phyloP scores from a whole-genome alignment of 2,797 vertebrate species.

The Balearica regulorum region DNA sequence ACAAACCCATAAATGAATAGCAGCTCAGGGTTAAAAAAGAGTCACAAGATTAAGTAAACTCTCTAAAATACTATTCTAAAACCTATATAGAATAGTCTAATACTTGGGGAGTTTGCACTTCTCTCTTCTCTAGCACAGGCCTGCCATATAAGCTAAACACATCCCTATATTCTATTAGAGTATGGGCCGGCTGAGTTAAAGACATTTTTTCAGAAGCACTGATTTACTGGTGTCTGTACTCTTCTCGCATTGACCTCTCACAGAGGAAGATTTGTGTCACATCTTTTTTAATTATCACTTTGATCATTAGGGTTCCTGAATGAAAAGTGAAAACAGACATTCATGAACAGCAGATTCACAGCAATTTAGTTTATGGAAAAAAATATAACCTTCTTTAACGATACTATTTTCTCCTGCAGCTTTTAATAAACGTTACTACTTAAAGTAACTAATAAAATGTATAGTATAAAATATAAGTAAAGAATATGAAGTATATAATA shows the following conservation, averaged over 20 bases:
- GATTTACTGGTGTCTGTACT: neutral
- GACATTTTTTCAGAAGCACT: neutral
- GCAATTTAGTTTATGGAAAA: neutral
- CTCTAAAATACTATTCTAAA: neutral
- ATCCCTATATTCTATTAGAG: neutral
- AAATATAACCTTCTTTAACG: fast-evolving
- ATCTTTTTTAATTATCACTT: neutral
- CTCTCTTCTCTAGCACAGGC: neutral
- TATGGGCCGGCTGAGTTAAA: neutral
- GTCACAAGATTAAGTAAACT: neutral
- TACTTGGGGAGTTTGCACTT: neutral
- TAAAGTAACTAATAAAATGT: neutral
- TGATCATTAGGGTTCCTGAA: neutral
- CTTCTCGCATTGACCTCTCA: neutral
- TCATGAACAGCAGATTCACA: neutral
- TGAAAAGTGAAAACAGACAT: neutral
- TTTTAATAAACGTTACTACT: neutral
- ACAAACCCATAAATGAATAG: neutral
- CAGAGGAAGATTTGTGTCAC: neutral
- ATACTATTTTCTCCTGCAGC: neutral
- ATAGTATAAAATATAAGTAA: neutral
- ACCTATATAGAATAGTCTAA: neutral
- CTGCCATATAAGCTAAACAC: neutral
- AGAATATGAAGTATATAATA: neutral
- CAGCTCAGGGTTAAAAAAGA: neutral